phyloP scores from a whole-genome alignment of 1,140 invertebrate genomes.

The Drosophila burlai region DNA sequence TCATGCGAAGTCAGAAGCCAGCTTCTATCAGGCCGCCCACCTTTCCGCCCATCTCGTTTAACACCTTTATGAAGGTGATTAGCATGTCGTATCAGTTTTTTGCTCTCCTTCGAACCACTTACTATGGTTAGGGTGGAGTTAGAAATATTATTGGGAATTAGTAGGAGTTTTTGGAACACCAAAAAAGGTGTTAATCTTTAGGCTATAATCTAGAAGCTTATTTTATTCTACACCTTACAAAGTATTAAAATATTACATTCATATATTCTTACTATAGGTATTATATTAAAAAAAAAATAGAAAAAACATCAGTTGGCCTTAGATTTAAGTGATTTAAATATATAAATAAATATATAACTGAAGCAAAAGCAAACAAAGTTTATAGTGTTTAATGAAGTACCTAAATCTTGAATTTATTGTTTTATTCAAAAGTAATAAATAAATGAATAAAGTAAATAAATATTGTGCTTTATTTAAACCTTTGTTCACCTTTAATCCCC shows the following conservation, averaged over 20 bases:
- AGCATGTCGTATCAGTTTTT: constrained; percentile 80
- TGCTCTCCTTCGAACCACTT: constrained; percentile 66
- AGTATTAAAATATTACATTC: not conserved
- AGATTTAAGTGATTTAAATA: not conserved
- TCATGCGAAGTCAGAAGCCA: constrained; percentile 69
- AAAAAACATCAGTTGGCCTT: not conserved
- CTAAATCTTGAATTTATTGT: not conserved
- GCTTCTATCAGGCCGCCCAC: constrained; percentile 73
- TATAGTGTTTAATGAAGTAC: not conserved
- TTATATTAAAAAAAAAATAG: not conserved
- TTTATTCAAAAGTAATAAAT: not conserved
- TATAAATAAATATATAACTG: not conserved
- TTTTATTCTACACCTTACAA: not conserved
- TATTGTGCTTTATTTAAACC: not conserved
- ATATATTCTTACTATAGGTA: not conserved
- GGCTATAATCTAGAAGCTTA: no score
- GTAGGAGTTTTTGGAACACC: not conserved
- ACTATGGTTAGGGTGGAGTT: constrained; percentile 43
- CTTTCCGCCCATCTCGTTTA: constrained; percentile 73
- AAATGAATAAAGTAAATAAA: no score
- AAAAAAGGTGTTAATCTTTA: not conserved
- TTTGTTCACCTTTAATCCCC: not conserved
- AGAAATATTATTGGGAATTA: not conserved
- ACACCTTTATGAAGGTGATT: constrained; percentile 77
- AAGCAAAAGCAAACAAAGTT: not conserved